phyloP scores from a whole-genome alignment of 2,113 vertebrate species.

The Thermophis baileyi region DNA sequence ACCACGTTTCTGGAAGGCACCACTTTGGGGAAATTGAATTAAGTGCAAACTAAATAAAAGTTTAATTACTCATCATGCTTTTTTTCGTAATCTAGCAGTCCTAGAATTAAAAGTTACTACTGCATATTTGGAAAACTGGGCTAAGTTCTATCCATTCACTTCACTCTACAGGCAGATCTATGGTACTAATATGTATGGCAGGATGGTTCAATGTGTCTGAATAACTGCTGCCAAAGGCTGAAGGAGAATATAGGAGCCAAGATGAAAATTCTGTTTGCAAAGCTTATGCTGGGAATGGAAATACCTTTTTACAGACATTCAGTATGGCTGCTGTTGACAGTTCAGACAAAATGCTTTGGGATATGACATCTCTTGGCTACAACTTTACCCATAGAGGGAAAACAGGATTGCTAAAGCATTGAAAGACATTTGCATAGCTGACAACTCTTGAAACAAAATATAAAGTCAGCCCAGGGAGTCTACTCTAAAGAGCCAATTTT shows the following conservation, averaged over 20 bases:
- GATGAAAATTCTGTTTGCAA: conserved; percentile 3
- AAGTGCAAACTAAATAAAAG: background rate
- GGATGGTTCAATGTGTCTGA: conserved; percentile 33
- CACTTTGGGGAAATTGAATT: background rate
- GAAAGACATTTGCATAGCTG: background rate
- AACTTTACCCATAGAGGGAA: background rate
- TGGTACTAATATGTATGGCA: background rate
- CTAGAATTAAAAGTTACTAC: background rate
- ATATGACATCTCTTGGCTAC: background rate
- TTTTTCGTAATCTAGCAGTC: background rate
- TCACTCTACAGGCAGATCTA: background rate
- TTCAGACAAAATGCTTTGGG: conserved; percentile 16
- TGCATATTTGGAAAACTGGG: background rate
- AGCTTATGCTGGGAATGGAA: conserved; percentile 39
- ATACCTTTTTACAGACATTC: conserved; percentile 37
- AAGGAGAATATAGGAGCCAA: background rate
- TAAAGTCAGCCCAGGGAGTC: background rate
- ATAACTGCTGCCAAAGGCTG: conserved; percentile 7
- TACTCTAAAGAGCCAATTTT: background rate
- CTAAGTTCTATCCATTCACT: background rate
- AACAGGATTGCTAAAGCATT: background rate
- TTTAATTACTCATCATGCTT: background rate
- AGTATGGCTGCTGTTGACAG: conserved; percentile 32
- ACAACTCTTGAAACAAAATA: background rate
- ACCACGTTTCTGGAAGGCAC: background rate